Percentiles rank a stretch among this genome's conserved stretches.
Evolutionary conservation across 2,797 vertebrate species (phyloP).

Genomic region (Telmatherina bonti): DNA sequence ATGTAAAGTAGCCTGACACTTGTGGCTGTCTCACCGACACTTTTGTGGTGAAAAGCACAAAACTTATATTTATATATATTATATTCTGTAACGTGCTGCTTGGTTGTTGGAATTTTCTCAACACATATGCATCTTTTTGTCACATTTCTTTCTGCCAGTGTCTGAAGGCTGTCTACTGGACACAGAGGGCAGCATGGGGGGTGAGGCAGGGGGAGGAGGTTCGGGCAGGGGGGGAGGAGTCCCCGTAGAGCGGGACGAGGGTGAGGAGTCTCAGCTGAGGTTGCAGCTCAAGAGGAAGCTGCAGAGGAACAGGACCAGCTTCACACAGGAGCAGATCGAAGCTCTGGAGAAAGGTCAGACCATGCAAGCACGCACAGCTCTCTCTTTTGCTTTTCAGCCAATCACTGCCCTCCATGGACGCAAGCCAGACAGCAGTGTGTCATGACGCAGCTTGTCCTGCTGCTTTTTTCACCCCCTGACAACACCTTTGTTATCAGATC

Average conservation of each 20-base stretch:
- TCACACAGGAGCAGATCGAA: slow-evolving; percentile 91
- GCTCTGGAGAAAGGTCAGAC: slow-evolving; percentile 90
- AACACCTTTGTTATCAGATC: slow-evolving; percentile 52
- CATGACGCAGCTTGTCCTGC: slow-evolving; percentile 56
- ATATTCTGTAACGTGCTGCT: not conserved
- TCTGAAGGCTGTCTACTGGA: slow-evolving; percentile 86
- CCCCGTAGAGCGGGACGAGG: slow-evolving; percentile 78
- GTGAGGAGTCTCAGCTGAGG: slow-evolving; percentile 86
- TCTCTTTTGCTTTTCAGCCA: slow-evolving; percentile 45
- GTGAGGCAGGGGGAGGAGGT: slow-evolving; percentile 72
- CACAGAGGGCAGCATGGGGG: slow-evolving; percentile 75
- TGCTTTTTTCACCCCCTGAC: slow-evolving; percentile 32
- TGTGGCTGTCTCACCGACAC: slow-evolving; percentile 3
- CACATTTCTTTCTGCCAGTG: slow-evolving; percentile 57
- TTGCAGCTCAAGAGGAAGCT: slow-evolving; percentile 91
- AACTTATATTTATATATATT: not conserved
- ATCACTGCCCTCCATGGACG: slow-evolving; percentile 35
- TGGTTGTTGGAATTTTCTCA: not conserved
- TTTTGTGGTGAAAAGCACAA: not conserved
- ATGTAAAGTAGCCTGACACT: not conserved
- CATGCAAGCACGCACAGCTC: slow-evolving; percentile 50
- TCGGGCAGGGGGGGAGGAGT: slow-evolving; percentile 70
- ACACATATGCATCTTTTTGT: slow-evolving; percentile 40
- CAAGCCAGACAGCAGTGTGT: slow-evolving; percentile 30
- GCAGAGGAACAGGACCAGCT: slow-evolving; percentile 90